Base-by-base conservation (phyloP, 30 jellyfish, hydroid and myxozoan genomes). In the Aurelia aurita complex sp. Pacific region DNA sequence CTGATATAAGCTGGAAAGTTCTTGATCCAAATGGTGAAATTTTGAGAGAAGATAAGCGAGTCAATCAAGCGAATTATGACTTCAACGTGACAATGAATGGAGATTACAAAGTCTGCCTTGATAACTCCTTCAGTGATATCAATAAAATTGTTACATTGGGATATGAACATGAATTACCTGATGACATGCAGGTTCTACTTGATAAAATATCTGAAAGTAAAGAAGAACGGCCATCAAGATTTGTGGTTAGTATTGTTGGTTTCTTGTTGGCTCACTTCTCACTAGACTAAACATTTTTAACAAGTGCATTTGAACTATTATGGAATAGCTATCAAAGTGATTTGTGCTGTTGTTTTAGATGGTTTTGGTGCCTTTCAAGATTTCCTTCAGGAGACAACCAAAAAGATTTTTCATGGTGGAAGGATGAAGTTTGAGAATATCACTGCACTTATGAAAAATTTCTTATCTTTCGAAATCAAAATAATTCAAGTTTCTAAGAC, bases 1-100 rank as follows among this genome's bases (percentile, higher is more conserved):
- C 85, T 4, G 80, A 82, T 18, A 82, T 82, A 7, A 59, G 51
- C 64, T 82, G 76, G 76, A 52, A 72, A 79, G 8, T 70, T 3
- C 62, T 69, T 15, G 91, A 82, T 57, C 85, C 91, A 55, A 67
- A 57, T 23, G 81, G 81, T 17, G 61, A 70, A 14, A 72, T 38
- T 14, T 8, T 82, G 1, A 38, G 53, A 12, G 17, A 78, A 19
- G 79, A 59, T 10, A 63, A 82, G 1, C 73, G 38, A 46, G 32
- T 69, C 43, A 60, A 52, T 34, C 29, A 77, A 9, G 79, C 78
- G 0, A 34, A 55, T 29, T 32, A 32, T 59, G 52, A 16, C 4
- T 82, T 82, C 71, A 72, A 69, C 57, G 73, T 69, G 18, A 69
- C 81, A 12, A 68, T 10, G 33, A 69, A 53, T 33, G 91, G 91